Evolutionary conservation across 1,140 invertebrate genomes (phyloP).

Genomic region (Drosophila kepulauana): DNA sequence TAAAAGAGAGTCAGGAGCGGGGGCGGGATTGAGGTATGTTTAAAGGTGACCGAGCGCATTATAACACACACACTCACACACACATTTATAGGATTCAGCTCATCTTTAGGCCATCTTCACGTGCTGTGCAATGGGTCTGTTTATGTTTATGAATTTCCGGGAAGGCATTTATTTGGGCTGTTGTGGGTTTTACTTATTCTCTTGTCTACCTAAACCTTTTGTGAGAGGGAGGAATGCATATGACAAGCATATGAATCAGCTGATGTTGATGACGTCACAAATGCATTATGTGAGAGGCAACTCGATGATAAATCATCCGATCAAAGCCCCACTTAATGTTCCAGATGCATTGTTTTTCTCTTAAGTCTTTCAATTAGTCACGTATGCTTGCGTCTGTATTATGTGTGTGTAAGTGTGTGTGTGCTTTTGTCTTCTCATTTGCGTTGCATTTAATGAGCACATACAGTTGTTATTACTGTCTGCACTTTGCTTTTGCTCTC

Average conservation of each 20-base stretch:
- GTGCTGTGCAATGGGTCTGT: slow-evolving; percentile 43
- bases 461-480: slow-evolving; percentile 17
- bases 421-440: slow-evolving; percentile 32
- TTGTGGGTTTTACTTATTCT: slow-evolving; percentile 25
- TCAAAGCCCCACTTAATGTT: background rate
- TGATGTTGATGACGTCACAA: slow-evolving; percentile 27
- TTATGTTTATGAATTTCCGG: slow-evolving; percentile 44
- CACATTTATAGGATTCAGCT: slow-evolving; percentile 13
- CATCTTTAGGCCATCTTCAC: slow-evolving; percentile 39
- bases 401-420: background rate
- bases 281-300: background rate
- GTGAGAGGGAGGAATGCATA: background rate
- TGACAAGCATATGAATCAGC: slow-evolving; percentile 15
- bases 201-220: background rate
- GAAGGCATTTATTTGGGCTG: slow-evolving; percentile 28
- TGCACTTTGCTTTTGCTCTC: slow-evolving; percentile 43
- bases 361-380: slow-evolving; percentile 22
- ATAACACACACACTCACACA: background rate
- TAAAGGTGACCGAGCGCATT: slow-evolving; percentile 39
- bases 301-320: background rate
- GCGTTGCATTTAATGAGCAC: slow-evolving; percentile 42
- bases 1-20: background rate
- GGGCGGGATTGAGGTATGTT: background rate
- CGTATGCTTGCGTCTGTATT: background rate
- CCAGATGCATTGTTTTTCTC: slow-evolving; percentile 5